Base-by-base conservation (phyloP, 2,888 invertebrate genomes). In the Siphonodentalium dalli region DNA sequence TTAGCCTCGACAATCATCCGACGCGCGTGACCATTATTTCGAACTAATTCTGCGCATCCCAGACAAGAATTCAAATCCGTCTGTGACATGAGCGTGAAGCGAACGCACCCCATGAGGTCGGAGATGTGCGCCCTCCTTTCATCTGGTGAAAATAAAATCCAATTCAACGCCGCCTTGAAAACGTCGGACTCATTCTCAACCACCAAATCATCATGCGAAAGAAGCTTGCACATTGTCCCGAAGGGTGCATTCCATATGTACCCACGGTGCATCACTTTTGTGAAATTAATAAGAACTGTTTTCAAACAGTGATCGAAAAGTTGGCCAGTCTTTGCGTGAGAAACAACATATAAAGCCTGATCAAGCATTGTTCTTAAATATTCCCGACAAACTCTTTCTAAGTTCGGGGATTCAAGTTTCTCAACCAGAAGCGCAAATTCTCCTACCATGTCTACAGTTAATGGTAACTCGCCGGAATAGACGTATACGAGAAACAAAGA, bases 171-270 rank as follows among this genome's bases (percentile, higher is more conserved):
- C 1, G 66, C 66, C 46, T 58, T 57, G 41, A 72, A 72, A 18
- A 73, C 66, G 15, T 73, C 71, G 35, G 62, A 54, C 51, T 76
- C 76, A 6, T 68, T 55, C n/a, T 48, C 28, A 0, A 72, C 57
- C 7, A 52, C 45, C 18, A 73, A 40, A 18, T 67, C 50, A 37
- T 69, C 69, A 28, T 57, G 53, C 6, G 50, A 41, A 2, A 72
- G 52, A 11, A 72, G 52, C 24, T 38, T 24, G 40, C 64, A 55
- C 13, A 69, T 29, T 3, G 54, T 53, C 3, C 68, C 63, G 1
- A 67, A 21, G 31, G 60, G 62, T 18, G 69, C 51, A 9, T 55
- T 31, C 6, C 67, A 51, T 26, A 69, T 63, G 20, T 28, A 33
- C 7, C 50, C 39, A 2, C 37, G 26, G n/a, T 57, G 44, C 20